phyloP scores from a whole-genome alignment of 2,888 invertebrate genomes.

The Drosophila nr. medialis region DNA sequence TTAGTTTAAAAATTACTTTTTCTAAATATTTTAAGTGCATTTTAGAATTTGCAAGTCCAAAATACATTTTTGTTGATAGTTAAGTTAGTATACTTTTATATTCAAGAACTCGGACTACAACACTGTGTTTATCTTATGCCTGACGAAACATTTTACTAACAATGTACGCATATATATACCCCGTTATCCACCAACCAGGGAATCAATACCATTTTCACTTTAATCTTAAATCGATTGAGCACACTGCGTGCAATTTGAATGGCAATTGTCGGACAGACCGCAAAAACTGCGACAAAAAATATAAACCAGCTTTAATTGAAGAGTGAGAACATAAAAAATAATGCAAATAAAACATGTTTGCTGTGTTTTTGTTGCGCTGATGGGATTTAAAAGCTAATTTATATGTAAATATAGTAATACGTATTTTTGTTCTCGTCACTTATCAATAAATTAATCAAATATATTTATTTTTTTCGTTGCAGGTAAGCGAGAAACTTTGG shows the following conservation, averaged over 20 bases:
- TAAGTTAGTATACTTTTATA: not conserved
- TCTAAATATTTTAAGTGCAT: not conserved
- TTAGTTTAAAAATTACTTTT: not conserved
- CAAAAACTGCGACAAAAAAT: conserved; percentile 35
- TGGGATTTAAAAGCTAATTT: conserved; percentile 16
- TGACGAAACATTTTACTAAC: conserved; percentile 38
- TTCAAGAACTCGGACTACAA: not conserved
- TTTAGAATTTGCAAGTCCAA: not conserved
- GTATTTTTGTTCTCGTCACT: not conserved
- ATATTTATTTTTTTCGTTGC: conserved; percentile 34
- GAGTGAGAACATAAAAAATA: conserved; percentile 13
- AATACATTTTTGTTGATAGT: not conserved
- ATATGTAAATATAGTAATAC: not conserved
- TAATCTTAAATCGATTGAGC: conserved; percentile 58
- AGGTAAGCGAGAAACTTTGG: conserved; percentile 60
- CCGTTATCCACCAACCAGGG: not conserved
- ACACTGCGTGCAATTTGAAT: conserved; percentile 53
- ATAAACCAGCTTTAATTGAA: conserved; percentile 21
- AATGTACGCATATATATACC: not conserved
- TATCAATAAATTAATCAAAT: conserved; percentile 28
- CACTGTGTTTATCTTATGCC: conserved; percentile 24
- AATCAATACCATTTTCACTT: conserved; percentile 10
- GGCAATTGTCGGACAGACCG: conserved; percentile 26
- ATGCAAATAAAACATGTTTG: not conserved
- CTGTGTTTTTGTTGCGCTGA: not conserved